Evolutionary conservation across 2,113 vertebrate species (phyloP).

Genomic region (Tinamus guttatus): DNA sequence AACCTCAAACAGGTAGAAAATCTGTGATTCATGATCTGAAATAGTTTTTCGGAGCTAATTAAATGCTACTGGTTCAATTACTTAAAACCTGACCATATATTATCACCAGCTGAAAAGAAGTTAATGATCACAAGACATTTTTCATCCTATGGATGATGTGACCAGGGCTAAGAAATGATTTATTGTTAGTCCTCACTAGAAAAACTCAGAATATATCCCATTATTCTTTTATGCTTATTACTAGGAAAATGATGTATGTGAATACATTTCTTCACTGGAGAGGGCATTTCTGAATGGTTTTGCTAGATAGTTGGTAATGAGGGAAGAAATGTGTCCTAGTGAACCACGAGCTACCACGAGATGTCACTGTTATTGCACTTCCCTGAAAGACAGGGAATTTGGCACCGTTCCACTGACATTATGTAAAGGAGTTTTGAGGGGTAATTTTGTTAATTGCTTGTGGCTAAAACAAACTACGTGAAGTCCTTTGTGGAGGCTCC

Average conservation of each 20-base stretch:
- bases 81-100: conserved; percentile 61
- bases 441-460: background rate
- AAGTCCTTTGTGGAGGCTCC: background rate
- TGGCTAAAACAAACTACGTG: background rate
- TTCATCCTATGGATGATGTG: conserved; percentile 31
- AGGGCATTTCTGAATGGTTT: background rate
- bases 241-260: background rate
- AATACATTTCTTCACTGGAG: background rate
- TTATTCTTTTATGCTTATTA: conserved; percentile 54
- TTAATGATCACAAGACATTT: conserved; percentile 64
- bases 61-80: conserved; percentile 67
- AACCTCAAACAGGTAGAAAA: conserved; percentile 37
- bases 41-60: conserved; percentile 68
- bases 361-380: background rate
- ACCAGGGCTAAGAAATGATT: conserved; percentile 51
- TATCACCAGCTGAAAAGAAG: conserved; percentile 51
- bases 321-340: background rate
- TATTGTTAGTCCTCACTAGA: conserved; percentile 57
- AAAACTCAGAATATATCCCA: conserved; percentile 33
- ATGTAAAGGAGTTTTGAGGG: background rate
- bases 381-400: fast-evolving
- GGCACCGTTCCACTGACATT: background rate
- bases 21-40: conserved; percentile 60
- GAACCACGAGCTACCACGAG: background rate
- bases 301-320: background rate